These are phyloP conservation scores for Strigamia maritima DNA, from an alignment of 2,888 invertebrate species.

Conservation along the genomic window DNA sequence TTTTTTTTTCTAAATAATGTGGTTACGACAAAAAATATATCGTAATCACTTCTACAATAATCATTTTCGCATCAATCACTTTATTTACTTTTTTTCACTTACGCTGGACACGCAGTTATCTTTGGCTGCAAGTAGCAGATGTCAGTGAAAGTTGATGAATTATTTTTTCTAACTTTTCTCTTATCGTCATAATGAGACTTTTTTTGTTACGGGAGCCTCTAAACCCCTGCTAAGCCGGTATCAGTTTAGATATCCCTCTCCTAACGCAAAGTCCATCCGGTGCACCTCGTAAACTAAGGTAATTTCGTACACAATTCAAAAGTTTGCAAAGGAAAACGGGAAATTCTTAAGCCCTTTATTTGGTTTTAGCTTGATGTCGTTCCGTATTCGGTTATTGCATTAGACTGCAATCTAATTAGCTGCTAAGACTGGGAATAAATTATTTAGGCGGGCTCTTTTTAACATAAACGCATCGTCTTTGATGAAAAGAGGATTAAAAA, in stretches of 20 bases:
- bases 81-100: not conserved
- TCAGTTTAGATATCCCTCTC: constrained; percentile 11
- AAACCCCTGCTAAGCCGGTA: constrained; percentile 19
- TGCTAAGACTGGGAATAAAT: constrained; percentile 13
- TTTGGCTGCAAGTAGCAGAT: constrained; percentile 7
- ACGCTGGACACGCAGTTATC: not conserved
- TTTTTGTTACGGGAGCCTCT: not conserved
- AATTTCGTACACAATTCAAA: constrained; percentile 27
- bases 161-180: not conserved
- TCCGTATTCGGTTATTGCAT: constrained; percentile 25
- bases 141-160: constrained; percentile 30
- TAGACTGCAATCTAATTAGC: constrained; percentile 27
- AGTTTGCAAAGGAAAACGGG: not conserved
- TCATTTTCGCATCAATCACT: constrained; percentile 30
- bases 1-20: constrained; percentile 18
- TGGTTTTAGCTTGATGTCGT: constrained; percentile 11
- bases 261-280: constrained; percentile 13
- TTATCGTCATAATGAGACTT: constrained; percentile 11
- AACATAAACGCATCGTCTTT: constrained; percentile 13
- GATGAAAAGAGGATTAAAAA: constrained; percentile 7
- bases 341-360: constrained; percentile 18
- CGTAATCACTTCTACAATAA: constrained; percentile 20
- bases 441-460: not conserved
- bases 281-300: constrained; percentile 28
- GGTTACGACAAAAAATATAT: not conserved